A percentile compares a stretch with the other conserved stretches of the same genome.
These are phyloP conservation scores for Corythaeola cristata DNA, from an alignment of 2,113 vertebrate genomes.

Conservation along the genomic window DNA sequence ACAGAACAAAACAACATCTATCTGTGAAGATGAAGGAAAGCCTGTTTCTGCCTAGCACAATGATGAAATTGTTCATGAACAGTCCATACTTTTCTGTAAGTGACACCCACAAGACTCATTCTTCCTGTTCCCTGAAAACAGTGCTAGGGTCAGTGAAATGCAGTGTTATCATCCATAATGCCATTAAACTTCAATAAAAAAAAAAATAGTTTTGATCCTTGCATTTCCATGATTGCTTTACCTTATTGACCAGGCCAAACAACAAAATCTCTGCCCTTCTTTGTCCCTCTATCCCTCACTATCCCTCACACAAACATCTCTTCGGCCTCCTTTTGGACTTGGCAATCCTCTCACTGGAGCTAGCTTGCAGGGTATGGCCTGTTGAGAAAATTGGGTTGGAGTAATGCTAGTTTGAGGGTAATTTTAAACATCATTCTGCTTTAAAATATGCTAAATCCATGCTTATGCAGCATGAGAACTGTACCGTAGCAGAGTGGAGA, in stretches of 20 bases:
- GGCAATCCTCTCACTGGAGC: background rate
- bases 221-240: background rate
- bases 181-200: background rate
- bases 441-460: slow-evolving; percentile 42
- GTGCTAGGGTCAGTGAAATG: background rate
- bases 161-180: background rate
- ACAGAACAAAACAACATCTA: slow-evolving; percentile 46
- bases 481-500: background rate
- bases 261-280: background rate
- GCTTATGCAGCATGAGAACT: background rate
- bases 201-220: background rate
- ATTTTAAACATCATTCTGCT: background rate
- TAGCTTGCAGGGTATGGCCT: background rate
- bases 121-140: background rate
- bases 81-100: background rate
- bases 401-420: background rate
- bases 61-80: slow-evolving; percentile 11
- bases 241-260: background rate
- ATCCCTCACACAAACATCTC: background rate
- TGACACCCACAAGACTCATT: background rate
- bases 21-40: slow-evolving; percentile 28
- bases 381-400: background rate
- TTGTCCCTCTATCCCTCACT: background rate
- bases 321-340: background rate
- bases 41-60: slow-evolving; percentile 10